These are phyloP conservation scores for Drosophila aldrichi DNA, from an alignment of 2,888 invertebrate genomes.

Conservation along the genomic window DNA sequence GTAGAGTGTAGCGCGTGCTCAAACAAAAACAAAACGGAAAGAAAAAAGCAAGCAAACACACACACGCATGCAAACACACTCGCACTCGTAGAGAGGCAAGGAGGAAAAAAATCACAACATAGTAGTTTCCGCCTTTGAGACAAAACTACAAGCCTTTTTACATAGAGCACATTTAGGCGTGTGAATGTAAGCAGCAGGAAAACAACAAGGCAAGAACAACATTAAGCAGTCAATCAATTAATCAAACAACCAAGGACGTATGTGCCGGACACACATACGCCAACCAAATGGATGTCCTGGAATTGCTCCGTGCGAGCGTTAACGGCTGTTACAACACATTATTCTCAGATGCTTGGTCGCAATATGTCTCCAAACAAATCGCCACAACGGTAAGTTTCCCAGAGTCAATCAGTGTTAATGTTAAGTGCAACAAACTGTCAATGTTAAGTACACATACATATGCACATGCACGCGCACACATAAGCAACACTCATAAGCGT, in stretches of 20 bases:
- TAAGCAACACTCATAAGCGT: not conserved
- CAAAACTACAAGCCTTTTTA: slow-evolving; percentile 23
- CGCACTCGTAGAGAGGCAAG: not conserved
- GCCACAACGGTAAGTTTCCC: slow-evolving; percentile 86
- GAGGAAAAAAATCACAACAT: slow-evolving; percentile 18
- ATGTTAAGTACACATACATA: slow-evolving; percentile 3
- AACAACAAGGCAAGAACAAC: not conserved
- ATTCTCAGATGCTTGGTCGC: slow-evolving; percentile 85
- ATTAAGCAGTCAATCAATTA: not conserved
- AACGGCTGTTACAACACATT: slow-evolving; percentile 74
- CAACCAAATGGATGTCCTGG: slow-evolving; percentile 66
- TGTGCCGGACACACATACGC: slow-evolving; percentile 17
- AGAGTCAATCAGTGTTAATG: not conserved
- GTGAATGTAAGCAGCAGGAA: slow-evolving; percentile 28
- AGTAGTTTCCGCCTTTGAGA: slow-evolving; percentile 49
- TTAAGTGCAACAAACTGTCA: slow-evolving; percentile 1
- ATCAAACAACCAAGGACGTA: slow-evolving; percentile 30
- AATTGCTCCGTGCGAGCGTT: slow-evolving; percentile 65
- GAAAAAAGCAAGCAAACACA: not conserved
- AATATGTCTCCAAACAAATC: slow-evolving; percentile 87
- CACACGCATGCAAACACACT: not conserved
- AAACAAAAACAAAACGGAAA: slow-evolving; percentile 24
- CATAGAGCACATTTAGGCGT: slow-evolving; percentile 21
- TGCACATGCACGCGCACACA: not conserved
- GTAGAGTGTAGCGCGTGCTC: slow-evolving; percentile 43